Evolutionary conservation across 1,140 invertebrate genomes (phyloP).

Genomic region (Trinorchestia longiramus): DNA sequence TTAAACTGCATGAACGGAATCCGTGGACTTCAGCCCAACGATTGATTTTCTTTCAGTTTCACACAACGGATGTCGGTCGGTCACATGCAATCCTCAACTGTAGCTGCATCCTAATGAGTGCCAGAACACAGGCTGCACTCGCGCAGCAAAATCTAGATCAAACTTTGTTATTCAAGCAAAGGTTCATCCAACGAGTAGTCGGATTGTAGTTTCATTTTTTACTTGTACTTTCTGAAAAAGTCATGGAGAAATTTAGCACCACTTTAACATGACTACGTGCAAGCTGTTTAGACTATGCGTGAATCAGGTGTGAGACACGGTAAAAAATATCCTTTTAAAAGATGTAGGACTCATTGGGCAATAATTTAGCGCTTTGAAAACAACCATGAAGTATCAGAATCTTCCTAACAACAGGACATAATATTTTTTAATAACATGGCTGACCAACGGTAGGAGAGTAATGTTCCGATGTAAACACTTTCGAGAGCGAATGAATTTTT

Average conservation of each 20-base stretch:
- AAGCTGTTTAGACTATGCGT: too few species aligned
- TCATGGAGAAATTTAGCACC: not conserved
- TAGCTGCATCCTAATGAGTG: not conserved
- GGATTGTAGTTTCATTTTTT: not conserved
- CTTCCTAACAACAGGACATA: too few species aligned
- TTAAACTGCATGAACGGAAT: not conserved
- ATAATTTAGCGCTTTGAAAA: not conserved
- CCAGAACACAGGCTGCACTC: not conserved
- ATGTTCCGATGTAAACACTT: not conserved
- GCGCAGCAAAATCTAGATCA: not conserved
- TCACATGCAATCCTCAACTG: not conserved
- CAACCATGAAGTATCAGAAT: not conserved
- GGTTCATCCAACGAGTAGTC: not conserved
- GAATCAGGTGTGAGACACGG: not conserved
- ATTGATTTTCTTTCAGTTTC: not conserved
- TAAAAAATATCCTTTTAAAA: not conserved
- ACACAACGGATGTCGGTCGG: not conserved
- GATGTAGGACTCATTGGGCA: not conserved
- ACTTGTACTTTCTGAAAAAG: not conserved
- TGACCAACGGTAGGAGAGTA: not conserved
- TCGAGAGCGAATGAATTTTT: not conserved
- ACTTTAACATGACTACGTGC: too few species aligned
- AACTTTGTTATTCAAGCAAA: not conserved
- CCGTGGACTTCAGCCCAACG: not conserved
- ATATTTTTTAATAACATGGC: too few species aligned